phyloP scores from a whole-genome alignment of 1,140 invertebrate genomes.

The Riptortus pedestris region DNA sequence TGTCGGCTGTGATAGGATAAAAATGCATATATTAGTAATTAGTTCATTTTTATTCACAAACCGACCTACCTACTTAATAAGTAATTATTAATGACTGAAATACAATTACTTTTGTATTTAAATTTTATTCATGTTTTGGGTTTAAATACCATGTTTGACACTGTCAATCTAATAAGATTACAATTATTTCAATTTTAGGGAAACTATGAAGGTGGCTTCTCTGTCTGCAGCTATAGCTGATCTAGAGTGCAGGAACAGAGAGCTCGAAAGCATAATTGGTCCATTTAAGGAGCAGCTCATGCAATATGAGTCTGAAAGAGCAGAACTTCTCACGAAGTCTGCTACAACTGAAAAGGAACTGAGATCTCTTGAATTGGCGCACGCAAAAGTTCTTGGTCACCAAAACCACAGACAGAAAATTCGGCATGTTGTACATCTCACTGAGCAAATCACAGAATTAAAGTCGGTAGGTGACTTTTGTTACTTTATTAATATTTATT shows the following conservation, averaged over 20 bases:
- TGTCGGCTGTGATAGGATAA: too few species aligned
- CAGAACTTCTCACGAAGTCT: constrained; percentile 11
- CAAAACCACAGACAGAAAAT: constrained; percentile 28
- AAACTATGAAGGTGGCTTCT: constrained; percentile 11
- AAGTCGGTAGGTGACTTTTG: constrained; percentile 25
- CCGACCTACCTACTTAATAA: too few species aligned
- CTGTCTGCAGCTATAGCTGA: constrained; percentile 16
- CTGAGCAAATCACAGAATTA: constrained; percentile 17
- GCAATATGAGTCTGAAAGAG: constrained; percentile 25
- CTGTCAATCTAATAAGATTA: too few species aligned
- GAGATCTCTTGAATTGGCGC: constrained; percentile 18
- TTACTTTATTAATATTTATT: neutral
- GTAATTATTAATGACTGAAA: neutral
- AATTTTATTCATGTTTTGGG: too few species aligned
- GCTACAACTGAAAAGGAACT: constrained; percentile 27
- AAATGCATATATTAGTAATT: too few species aligned
- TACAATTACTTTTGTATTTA: too few species aligned
- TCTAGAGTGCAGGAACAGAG: constrained; percentile 23
- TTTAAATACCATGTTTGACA: too few species aligned
- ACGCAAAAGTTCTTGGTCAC: constrained; percentile 28
- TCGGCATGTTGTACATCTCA: constrained; percentile 18
- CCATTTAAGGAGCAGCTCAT: constrained; percentile 27
- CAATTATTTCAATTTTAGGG: neutral
- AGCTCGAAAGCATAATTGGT: constrained; percentile 24
- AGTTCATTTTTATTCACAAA: too few species aligned